phyloP scores from a whole-genome alignment of 2,888 invertebrate genomes.

The Drosophila nr. perissopoda region DNA sequence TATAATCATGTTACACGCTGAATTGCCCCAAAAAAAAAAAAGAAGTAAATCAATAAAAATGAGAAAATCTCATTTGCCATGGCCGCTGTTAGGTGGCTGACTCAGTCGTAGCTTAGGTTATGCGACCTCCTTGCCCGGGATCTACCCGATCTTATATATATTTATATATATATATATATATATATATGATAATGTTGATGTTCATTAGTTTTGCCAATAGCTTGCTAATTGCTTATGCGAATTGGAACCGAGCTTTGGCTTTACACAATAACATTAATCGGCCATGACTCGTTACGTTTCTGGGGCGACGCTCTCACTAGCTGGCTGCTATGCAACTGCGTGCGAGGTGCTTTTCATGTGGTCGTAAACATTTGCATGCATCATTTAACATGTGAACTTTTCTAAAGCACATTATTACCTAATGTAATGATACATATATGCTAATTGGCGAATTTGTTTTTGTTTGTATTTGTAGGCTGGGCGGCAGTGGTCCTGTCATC shows the following conservation, averaged over 20 bases:
- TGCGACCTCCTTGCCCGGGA: not conserved
- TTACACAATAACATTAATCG: constrained; percentile 52
- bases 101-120: constrained; percentile 19
- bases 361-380: constrained; percentile 9
- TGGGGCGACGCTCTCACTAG: constrained; percentile 3
- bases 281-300: constrained; percentile 53
- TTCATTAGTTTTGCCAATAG: constrained; percentile 67
- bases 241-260: constrained; percentile 40
- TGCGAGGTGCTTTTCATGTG: constrained; percentile 3
- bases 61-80: constrained; percentile 29
- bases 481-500: constrained; percentile 91
- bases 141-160: not conserved
- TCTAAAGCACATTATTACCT: not conserved
- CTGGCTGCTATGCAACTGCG: constrained; percentile 40
- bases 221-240: constrained; percentile 64
- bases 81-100: constrained; percentile 28
- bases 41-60: constrained; percentile 4
- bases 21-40: constrained; percentile 19
- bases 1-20: constrained; percentile 34
- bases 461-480: constrained; percentile 72
- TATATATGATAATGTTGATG: constrained; percentile 30
- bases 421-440: not conserved
- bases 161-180: not conserved
- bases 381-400: constrained; percentile 7
- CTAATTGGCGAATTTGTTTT: not conserved